Conservation (phyloP, 2,888 invertebrate genomes). For the Embidobia sp. region DNA sequence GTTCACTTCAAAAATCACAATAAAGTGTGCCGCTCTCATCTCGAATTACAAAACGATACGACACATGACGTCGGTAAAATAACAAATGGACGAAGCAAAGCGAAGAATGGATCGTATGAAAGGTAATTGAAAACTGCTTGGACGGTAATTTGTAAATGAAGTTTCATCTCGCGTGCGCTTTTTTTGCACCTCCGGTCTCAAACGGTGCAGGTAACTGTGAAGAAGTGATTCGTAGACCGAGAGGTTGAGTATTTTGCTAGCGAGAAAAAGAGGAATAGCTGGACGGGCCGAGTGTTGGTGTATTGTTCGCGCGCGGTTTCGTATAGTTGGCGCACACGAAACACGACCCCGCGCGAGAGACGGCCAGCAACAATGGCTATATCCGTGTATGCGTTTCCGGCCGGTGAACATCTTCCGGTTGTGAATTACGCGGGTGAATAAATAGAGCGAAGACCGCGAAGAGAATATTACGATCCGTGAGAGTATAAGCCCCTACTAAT, state of each 20-base stretch:
- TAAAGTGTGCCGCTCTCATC: no score
- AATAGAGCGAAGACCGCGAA: conserved; percentile 72
- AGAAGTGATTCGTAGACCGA: conserved; percentile 28
- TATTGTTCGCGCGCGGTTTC: conserved; percentile 13
- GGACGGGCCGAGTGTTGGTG: conserved; percentile 21
- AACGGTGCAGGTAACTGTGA: background rate
- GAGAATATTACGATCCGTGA: conserved; percentile 67
- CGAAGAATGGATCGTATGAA: background rate
- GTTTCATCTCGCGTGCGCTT: conserved; percentile 11
- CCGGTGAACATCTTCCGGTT: conserved; percentile 80
- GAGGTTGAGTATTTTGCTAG: conserved; percentile 49
- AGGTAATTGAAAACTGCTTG: conserved; percentile 21
- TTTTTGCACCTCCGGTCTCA: background rate
- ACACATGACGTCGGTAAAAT: conserved; percentile 15
- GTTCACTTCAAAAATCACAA: no score
- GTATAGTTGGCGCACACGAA: conserved; percentile 43
- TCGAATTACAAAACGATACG: no score
- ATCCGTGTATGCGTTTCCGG: conserved; percentile 79
- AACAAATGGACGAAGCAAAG: conserved; percentile 16
- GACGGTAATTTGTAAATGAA: conserved; percentile 43
- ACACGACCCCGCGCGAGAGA: conserved; percentile 39
- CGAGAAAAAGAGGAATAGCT: conserved; percentile 49
- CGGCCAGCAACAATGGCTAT: conserved; percentile 76
- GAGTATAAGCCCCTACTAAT: conserved; percentile 75
- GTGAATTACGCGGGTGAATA: conserved; percentile 81